phyloP scores from a whole-genome alignment of 2,888 invertebrate genomes.

The Acrobasis consociella region DNA sequence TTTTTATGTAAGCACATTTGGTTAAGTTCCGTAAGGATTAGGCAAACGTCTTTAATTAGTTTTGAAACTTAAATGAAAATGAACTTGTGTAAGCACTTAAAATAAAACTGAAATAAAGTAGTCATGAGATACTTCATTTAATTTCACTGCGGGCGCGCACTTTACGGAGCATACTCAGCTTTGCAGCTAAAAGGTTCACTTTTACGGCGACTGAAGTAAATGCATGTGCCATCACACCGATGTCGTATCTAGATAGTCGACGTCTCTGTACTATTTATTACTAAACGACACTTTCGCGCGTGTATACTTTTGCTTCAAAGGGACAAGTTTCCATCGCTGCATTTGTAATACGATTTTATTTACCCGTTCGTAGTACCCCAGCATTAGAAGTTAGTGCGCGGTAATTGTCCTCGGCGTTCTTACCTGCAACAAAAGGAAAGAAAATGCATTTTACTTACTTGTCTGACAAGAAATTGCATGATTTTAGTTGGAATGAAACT shows the following conservation, averaged over 20 bases:
- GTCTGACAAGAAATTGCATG: conserved; percentile 17
- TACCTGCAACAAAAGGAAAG: conserved; percentile 47
- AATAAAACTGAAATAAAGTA: neutral
- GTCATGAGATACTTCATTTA: neutral
- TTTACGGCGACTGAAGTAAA: conserved; percentile 25
- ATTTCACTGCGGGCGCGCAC: conserved; percentile 1
- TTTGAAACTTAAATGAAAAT: too few relatives aligned
- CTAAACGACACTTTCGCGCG: conserved; percentile 40
- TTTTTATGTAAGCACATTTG: too few relatives aligned
- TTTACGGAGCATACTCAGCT: neutral
- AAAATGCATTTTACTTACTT: conserved; percentile 23
- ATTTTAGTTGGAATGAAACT: conserved; percentile 19
- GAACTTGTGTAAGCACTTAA: neutral
- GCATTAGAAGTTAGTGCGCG: conserved; percentile 24
- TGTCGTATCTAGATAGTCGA: conserved; percentile 37
- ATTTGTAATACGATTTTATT: conserved; percentile 24
- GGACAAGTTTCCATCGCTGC: conserved; percentile 37
- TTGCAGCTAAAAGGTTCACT: conserved; percentile 22
- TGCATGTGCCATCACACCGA: conserved; percentile 25
- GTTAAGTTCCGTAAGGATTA: too few relatives aligned
- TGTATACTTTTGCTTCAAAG: conserved; percentile 46
- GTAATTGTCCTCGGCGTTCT: conserved; percentile 31
- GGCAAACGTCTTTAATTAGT: too few relatives aligned
- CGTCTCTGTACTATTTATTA: conserved; percentile 40
- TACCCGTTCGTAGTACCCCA: conserved; percentile 20